Percentiles rank a stretch among this genome's conserved stretches.
Conservation (phyloP, 2,797 vertebrate genomes). For the Characodon lateralis region DNA sequence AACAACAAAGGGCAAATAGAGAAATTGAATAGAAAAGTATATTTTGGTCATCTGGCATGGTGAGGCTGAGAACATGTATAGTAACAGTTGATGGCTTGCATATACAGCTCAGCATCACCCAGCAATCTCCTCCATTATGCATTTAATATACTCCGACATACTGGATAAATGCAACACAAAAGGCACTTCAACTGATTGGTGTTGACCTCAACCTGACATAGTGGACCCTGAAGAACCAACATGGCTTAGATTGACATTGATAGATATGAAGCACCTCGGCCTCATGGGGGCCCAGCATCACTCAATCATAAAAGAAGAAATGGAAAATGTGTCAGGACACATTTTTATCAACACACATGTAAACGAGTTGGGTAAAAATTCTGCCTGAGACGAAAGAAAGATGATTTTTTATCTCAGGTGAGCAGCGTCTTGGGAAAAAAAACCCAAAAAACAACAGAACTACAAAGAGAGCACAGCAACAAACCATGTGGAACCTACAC, state of each 20-base stretch:
- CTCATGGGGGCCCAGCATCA: slow-evolving; percentile 35
- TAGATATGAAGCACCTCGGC: slow-evolving; percentile 58
- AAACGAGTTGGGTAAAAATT: slow-evolving; percentile 11
- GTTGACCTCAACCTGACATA: slow-evolving; percentile 52
- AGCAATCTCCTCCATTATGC: slow-evolving; percentile 25
- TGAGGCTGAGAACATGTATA: not conserved
- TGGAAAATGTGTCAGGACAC: slow-evolving; percentile 30
- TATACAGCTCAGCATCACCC: slow-evolving; percentile 1
- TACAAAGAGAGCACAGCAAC: slow-evolving; percentile 15
- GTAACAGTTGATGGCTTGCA: not conserved
- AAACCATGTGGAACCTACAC: slow-evolving; percentile 82
- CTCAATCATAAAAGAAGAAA: slow-evolving; percentile 40
- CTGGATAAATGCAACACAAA: slow-evolving; percentile 38
- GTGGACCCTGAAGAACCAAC: slow-evolving; percentile 37
- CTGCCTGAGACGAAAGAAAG: slow-evolving; percentile 39
- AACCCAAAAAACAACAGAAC: not conserved
- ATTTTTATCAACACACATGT: slow-evolving; percentile 10
- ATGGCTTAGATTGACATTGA: slow-evolving; percentile 55
- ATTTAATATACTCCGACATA: slow-evolving; percentile 28
- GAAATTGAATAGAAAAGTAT: not conserved
- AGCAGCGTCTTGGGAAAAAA: slow-evolving; percentile 31
- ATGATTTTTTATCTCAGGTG: slow-evolving; percentile 50
- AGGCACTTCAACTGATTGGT: slow-evolving; percentile 57
- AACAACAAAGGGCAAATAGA: not conserved
- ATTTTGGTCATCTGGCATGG: not conserved